Base-by-base conservation (phyloP, 2,113 vertebrate genomes). In the Rissa tridactyla region DNA sequence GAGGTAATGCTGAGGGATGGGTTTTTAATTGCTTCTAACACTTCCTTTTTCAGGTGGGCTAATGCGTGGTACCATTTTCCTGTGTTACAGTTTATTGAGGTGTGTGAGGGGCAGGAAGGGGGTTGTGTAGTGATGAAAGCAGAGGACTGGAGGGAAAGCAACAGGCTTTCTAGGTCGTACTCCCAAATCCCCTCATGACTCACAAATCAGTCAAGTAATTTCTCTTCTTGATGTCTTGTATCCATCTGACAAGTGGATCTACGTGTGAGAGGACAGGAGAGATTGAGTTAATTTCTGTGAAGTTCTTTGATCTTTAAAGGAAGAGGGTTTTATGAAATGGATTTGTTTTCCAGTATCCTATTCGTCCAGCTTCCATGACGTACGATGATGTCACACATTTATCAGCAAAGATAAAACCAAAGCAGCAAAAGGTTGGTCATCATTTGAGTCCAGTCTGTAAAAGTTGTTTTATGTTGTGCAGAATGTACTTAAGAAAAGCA, bases 321-420 rank as follows among this genome's bases (percentile, higher is more conserved):
- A 79, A 77, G 70, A 82, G 19, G 8, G 17, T 8, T 78, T 71
- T 55, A 42, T 75, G 23, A 88, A 82, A 52, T 51, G 3, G 44
- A 44, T 94, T 86, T 79, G 44, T 78, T 88, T 82, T 85, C 9
- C 95, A 99, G 99, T 99, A 99, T 88, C 99, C 99, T 5, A 99
- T 99, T 90, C 98, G 99, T 66, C 99, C 99, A 14, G 98, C 99
- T 62, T 98, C 96, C 30, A 99, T 99, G 99, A 99, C 98, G 2
- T 99, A 99, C 0, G 98, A 99, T 87, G 98, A 99, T 42, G 98
- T 99, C 92, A 98, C 98, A 11, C 99, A 99, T 95, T 97, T 99
- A 49, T 97, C 99, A 13, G 99, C 99, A 11, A 99, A 98, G 97
- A 99, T 99, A 98, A 99, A 99, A 97, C 99, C 99, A 81, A 99